A percentile compares a stretch with the other conserved stretches of the same genome.
Evolutionary conservation across 2,888 invertebrate species (phyloP).

Genomic region (Tipula unca): DNA sequence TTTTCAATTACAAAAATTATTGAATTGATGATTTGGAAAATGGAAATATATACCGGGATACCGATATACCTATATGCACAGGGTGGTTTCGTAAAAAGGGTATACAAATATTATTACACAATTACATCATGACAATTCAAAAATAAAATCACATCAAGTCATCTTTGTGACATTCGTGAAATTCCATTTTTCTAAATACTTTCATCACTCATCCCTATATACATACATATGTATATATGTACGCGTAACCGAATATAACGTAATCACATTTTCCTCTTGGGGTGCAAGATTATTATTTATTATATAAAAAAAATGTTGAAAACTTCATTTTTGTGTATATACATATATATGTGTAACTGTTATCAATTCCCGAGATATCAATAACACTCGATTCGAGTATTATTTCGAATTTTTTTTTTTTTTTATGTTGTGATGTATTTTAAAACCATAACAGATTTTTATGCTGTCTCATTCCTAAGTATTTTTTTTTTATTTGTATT

Average conservation of each 20-base stretch:
- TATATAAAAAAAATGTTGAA: not conserved
- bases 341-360: not conserved
- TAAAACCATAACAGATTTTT: constrained; percentile 18
- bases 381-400: constrained; percentile 16
- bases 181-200: not conserved
- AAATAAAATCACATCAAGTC: constrained; percentile 14
- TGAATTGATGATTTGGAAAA: not conserved
- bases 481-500: not conserved
- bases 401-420: not conserved
- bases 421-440: not conserved
- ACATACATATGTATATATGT: too few relatives aligned
- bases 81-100: not conserved
- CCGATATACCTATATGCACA: not conserved
- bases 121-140: not conserved
- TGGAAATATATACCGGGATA: not conserved
- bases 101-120: not conserved
- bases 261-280: not conserved
- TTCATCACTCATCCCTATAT: not conserved
- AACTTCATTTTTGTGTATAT: not conserved
- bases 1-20: constrained; percentile 8
- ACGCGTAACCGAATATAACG: not conserved
- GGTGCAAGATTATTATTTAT: not conserved
- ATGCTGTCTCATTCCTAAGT: constrained; percentile 15
- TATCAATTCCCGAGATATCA: constrained; percentile 19
- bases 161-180: not conserved